Evolutionary conservation across 2,888 invertebrate species (phyloP).

Genomic region (Drosophila koepferae): DNA sequence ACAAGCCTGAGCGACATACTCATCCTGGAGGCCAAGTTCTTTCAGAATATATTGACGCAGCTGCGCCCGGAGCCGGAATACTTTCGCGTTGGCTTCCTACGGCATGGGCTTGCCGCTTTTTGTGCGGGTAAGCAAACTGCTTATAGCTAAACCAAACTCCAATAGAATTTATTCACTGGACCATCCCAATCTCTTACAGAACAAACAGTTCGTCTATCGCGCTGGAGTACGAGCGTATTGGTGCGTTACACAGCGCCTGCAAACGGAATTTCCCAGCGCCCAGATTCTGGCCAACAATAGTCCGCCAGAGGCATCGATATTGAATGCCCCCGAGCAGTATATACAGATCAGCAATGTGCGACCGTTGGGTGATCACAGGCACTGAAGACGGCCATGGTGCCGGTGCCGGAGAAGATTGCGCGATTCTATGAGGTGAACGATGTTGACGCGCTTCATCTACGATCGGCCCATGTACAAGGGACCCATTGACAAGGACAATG

Average conservation of each 20-base stretch:
- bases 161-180: not conserved
- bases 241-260: constrained; percentile 95
- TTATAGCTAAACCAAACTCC: not conserved
- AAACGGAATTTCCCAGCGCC: constrained; percentile 97
- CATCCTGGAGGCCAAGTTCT: constrained; percentile 94
- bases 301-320: constrained; percentile 94
- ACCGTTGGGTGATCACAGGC: constrained; percentile 91
- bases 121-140: constrained; percentile 90
- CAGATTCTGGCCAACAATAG: constrained; percentile 96
- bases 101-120: constrained; percentile 97
- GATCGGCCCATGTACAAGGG: constrained; percentile 96
- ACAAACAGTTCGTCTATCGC: constrained; percentile 97
- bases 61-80: constrained; percentile 97
- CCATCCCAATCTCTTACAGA: constrained; percentile 86
- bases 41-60: constrained; percentile 95
- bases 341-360: constrained; percentile 98
- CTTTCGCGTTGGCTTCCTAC: constrained; percentile 97
- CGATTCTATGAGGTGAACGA: constrained; percentile 92
- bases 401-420: constrained; percentile 94
- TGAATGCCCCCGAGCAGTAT: constrained; percentile 94
- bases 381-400: constrained; percentile 87
- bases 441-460: constrained; percentile 94
- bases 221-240: constrained; percentile 97
- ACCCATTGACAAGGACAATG: constrained; percentile 96
- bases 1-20: constrained; percentile 93